Base-by-base conservation (phyloP, 2,797 vertebrate species). In the Hypotaenidia okinawae region DNA sequence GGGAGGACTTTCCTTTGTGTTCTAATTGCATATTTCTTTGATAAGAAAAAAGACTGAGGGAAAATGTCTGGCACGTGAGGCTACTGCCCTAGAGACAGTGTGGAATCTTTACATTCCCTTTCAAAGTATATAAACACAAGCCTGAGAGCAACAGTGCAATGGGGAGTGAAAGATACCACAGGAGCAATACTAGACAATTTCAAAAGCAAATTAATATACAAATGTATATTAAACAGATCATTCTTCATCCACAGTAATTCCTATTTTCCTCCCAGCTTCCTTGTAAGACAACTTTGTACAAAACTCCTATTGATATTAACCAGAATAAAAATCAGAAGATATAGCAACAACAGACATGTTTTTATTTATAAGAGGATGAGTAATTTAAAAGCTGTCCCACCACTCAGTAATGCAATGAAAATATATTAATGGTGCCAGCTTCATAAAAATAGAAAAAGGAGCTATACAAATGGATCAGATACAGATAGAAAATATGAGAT, bases 11-110 rank as follows among this genome's bases (percentile, higher is more conserved):
- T 90, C 51, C 66, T 88, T 91, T 84, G 76, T 85, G 72, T 84
- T 95, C 78, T 93, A 95, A 96, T 93, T 95, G 70, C 28, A 10
- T 75, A 81, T 58, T 69, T 90, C 89, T 96, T 92, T 96, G 59
- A 79, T 75, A 96, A 79, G 76, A 95, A 96, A 96, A 80, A 80
- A 70, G 68, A 70, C 64, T 30, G 61, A 91, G 28, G 41, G 30
- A 85, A 77, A 92, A 84, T 63, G 79, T 84, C 55, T 76, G 67
- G 69, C 66, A 58, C 21, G 30, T 16, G 24, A 90, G 16, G n/a
- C 22, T 79, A 23, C 13, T 87, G n/a, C 76, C 73, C 78, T 69
- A 66, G 72, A 92, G 61, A 87, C 41, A 68, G 27, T 10, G 30
- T 15, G 16, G 28, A 57, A 70, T 79, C 58, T 82, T 62, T 59